phyloP scores from a whole-genome alignment of 2,888 invertebrate genomes.

The Apodemia hepburni region DNA sequence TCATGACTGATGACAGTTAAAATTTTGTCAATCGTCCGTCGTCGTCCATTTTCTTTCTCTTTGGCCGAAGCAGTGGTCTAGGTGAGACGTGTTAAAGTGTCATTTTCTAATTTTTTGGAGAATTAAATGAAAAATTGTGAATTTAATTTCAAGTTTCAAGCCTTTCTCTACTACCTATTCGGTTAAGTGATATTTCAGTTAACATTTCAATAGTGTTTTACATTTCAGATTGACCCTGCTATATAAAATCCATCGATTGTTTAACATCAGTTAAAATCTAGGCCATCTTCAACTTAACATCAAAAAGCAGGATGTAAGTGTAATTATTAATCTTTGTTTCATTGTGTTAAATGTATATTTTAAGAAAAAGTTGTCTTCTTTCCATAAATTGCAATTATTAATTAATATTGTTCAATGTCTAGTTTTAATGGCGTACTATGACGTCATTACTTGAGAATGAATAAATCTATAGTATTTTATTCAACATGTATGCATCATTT shows the following conservation, averaged over 20 bases:
- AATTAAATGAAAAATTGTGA: not conserved
- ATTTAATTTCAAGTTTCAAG: not conserved
- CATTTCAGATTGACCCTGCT: slow-evolving; percentile 68
- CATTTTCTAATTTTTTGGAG: not conserved
- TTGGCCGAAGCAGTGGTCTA: slow-evolving; percentile 62
- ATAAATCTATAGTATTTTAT: not conserved
- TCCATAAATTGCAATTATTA: too few relatives aligned
- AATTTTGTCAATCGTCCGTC: too few relatives aligned
- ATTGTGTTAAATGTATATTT: too few relatives aligned
- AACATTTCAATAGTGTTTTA: slow-evolving; percentile 32
- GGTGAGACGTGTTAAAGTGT: slow-evolving; percentile 56
- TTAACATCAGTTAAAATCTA: slow-evolving; percentile 36
- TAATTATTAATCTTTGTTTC: too few relatives aligned
- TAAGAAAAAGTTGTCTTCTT: not conserved
- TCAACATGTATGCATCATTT: too few relatives aligned
- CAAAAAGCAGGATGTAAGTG: slow-evolving; percentile 57
- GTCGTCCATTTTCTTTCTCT: slow-evolving; percentile 44
- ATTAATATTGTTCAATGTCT: too few relatives aligned
- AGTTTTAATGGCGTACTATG: not conserved
- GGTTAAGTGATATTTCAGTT: too few relatives aligned
- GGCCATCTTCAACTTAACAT: slow-evolving; percentile 46
- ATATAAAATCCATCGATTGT: slow-evolving; percentile 39
- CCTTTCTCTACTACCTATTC: too few relatives aligned
- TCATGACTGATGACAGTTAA: too few relatives aligned
- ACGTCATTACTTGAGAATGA: not conserved